phyloP scores from a whole-genome alignment of 2,113 vertebrate species.

The Isurus oxyrinchus region DNA sequence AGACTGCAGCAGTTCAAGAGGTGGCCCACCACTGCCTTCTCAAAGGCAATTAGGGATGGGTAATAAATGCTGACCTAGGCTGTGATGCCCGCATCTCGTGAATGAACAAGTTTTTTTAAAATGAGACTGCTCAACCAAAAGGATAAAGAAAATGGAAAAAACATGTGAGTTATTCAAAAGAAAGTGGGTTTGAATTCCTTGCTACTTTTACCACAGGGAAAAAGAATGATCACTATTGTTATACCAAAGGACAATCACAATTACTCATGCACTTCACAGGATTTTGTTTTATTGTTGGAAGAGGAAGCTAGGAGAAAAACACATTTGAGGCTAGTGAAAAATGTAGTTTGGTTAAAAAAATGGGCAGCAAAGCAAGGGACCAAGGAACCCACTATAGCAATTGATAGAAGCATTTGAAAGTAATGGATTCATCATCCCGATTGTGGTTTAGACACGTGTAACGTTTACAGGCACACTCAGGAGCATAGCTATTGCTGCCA shows the following conservation, averaged over 20 bases:
- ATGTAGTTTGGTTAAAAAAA: not conserved
- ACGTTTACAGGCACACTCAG: not conserved
- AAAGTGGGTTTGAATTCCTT: not conserved
- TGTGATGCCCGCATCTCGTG: too few species aligned
- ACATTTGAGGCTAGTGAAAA: not conserved
- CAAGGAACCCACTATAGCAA: not conserved
- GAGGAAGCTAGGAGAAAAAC: not conserved
- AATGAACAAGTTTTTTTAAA: too few species aligned
- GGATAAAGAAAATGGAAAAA: too few species aligned
- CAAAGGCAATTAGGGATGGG: too few species aligned
- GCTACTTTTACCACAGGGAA: not conserved
- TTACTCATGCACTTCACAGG: not conserved
- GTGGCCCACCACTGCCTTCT: too few species aligned
- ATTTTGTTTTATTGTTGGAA: not conserved
- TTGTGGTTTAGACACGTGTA: not conserved
- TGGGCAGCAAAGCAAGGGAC: not conserved
- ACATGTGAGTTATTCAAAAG: not conserved
- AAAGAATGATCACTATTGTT: not conserved
- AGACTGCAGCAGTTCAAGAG: too few species aligned
- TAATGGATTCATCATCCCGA: not conserved
- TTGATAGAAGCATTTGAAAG: not conserved
- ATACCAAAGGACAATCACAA: not conserved
- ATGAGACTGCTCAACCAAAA: too few species aligned
- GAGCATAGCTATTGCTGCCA: not conserved
- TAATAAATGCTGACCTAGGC: too few species aligned